Conservation (phyloP, 2,888 invertebrate species). For the Leptopilina drosophilae region DNA sequence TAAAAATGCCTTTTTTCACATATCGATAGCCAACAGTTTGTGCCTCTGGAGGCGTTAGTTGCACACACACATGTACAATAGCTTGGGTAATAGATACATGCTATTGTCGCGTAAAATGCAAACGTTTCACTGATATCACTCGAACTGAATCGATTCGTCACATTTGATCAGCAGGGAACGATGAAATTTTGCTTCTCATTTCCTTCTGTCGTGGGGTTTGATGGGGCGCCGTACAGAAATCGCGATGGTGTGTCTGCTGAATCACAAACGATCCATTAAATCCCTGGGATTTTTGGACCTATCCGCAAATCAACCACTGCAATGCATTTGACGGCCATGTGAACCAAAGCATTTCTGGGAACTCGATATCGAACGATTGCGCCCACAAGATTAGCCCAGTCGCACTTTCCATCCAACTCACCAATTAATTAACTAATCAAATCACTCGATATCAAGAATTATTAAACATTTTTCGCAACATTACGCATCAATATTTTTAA, state of each 20-base stretch:
- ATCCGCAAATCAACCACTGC: conserved; percentile 42
- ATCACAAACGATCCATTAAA: conserved; percentile 40
- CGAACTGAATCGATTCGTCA: conserved; percentile 33
- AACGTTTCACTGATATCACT: conserved; percentile 32
- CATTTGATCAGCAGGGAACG: conserved; percentile 33
- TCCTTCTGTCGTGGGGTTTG: conserved; percentile 32
- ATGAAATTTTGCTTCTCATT: conserved; percentile 36
- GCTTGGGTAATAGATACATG: conserved; percentile 12
- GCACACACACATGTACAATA: conserved; percentile 12
- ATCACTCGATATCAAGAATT: neutral
- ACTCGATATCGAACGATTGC: conserved; percentile 27
- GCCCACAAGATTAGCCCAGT: conserved; percentile 14
- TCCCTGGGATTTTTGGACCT: conserved; percentile 25
- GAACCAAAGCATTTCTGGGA: conserved; percentile 30
- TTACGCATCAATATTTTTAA: neutral
- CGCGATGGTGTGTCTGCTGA: conserved; percentile 22
- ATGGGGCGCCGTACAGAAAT: conserved; percentile 31
- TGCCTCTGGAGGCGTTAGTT: conserved; percentile 23
- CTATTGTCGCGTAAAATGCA: conserved; percentile 26
- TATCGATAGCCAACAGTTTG: conserved; percentile 1
- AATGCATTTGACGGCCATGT: conserved; percentile 29
- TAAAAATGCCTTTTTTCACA: neutral
- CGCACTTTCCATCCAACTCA: neutral
- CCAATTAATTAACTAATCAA: conserved; percentile 25
- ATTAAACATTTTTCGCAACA: neutral